A percentile compares a stretch with the other conserved stretches of the same genome.
phyloP scores from a whole-genome alignment of 2,888 invertebrate genomes.

The Epiblema foenella region DNA sequence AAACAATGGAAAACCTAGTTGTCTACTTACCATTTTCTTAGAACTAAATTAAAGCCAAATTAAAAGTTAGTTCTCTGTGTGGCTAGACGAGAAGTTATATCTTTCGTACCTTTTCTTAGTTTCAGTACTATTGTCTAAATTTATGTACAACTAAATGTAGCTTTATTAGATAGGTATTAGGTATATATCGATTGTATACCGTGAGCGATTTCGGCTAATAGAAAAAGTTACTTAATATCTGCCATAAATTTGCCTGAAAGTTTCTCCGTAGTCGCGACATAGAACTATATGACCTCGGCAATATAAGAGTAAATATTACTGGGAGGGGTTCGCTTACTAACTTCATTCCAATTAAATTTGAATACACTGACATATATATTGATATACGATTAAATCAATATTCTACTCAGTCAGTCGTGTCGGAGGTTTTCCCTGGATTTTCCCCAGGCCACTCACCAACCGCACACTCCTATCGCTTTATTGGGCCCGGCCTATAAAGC shows the following conservation, averaged over 20 bases:
- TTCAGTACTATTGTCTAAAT: no score
- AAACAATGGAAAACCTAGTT: no score
- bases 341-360: neutral
- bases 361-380: neutral
- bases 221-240: neutral
- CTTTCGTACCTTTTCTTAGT: neutral
- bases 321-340: neutral
- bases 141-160: no score
- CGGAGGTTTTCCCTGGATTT: no score
- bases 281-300: neutral
- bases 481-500: no score
- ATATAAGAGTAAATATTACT: neutral
- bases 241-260: constrained; percentile 4
- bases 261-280: neutral
- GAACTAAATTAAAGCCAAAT: constrained; percentile 9
- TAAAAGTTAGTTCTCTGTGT: constrained; percentile 14
- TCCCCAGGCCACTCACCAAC: no score
- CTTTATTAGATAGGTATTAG: no score
- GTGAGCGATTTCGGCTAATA: neutral
- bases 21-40: neutral
- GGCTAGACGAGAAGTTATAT: constrained; percentile 6
- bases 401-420: no score
- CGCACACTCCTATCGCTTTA: no score
- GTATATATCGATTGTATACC: no score
- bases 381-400: neutral